Evolutionary conservation across 2,797 vertebrate genomes (phyloP), one percentile per base, ranked within the genome.

Genomic region (Yasuhikotakia modesta): DNA sequence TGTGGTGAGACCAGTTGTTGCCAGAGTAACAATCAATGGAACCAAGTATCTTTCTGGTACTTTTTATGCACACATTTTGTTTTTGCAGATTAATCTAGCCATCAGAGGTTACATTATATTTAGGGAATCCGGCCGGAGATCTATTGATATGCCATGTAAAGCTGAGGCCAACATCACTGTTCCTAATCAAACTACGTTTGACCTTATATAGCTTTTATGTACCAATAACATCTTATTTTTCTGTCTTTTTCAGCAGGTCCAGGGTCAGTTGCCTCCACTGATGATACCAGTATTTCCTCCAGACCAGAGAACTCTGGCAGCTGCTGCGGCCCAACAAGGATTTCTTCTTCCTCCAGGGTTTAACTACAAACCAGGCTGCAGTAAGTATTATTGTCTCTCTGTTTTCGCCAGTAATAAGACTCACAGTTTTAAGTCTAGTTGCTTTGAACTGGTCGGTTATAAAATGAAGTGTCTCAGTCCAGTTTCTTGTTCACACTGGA

Each of bases 231-330:
- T 46, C 53, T 89, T 90, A 91, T 89, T 91, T 90, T 87, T 75
- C 83, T 92, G 84, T 87, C 85, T 90, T 72, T 85, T 50, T 95
- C 94, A 95, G 94, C 96, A 98, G 96, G 96, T 98, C 92, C 97
- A 99, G 93, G 97, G 97, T 92, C 97, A 99, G 87, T 93, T 99
- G 88, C 97, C 97, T 79, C 97, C 97, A 55, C 90, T 99, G 91
- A 98, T 99, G 97, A 99, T 99, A 85, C 97, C 97, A 0, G 96
- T 99, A 85, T 99, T 99, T 86, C 97, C 97, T 86, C 96, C 97
- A 50, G 97, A 99, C 89, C 97, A 99, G 87, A 95, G 97, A 92
- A 96, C 97, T 30, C 89, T 98, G 90, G 94, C 94, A 1, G 97
- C 97, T 35, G 97, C 97, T 55, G 96, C 97, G 4, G 97, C 97